Base-by-base conservation (phyloP, 2,888 invertebrate genomes). In the Platycheirus rosarum region DNA sequence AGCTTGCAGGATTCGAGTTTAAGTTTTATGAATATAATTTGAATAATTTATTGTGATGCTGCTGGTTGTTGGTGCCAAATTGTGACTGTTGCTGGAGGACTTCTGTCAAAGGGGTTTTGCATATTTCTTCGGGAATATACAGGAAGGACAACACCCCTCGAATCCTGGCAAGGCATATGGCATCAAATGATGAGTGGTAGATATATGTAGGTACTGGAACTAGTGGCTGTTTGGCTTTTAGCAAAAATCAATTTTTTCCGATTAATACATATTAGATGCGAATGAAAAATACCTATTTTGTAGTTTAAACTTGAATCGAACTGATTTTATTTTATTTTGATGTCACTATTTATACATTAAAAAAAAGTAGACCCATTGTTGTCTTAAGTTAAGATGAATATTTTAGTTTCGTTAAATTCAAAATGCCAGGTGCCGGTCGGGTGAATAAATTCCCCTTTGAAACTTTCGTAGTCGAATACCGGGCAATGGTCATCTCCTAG, bases 1-100 rank as follows among this genome's bases (percentile, higher is more conserved):
- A 14, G 14, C 14, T 40, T 57, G 23, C 11, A 14, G 14, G 46
- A 32, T 46, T 35, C 42, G 1, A 18, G 14, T 37, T 42, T 55
- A 20, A 35, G 53, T 70, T 57, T 65, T 66, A 32, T 66, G 77
- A 71, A 71, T 46, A 78, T 53, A 71, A 66, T 71, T 71, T 78
- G 46, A 71, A 65, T 71, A 78, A 78, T 71, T 53, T 53, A 53
- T 53, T 53, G n/a, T n/a, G n/a, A n/a, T n/a, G 51, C 18, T 77
- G 60, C 65, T 71, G 60, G 44, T 66, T 57, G 57, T 37, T 37
- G 20, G 16, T 32, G 49, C 32, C 20, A 46, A 46, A 29, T 46
- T 8, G 44, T 26, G 55, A 55, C 35, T 46, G 29, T 70, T 60
- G 13, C 37, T 37, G 55, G 9, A 57, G 23, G 40, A 40, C 55